Base-by-base conservation (phyloP, 2,888 invertebrate species). In the Vesta saturnalis region DNA sequence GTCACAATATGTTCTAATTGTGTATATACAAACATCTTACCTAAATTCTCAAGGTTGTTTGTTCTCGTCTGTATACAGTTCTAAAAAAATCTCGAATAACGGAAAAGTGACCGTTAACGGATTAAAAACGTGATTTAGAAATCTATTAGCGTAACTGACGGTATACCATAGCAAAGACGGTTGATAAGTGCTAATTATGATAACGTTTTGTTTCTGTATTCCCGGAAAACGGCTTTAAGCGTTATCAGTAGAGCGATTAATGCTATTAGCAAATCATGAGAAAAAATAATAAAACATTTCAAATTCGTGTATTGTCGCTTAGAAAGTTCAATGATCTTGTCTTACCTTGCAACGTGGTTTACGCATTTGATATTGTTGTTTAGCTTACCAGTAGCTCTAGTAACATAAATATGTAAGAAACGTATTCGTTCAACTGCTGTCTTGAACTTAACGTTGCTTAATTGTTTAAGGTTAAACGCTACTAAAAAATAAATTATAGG, bases 251-350 rank as follows among this genome's bases (percentile, higher is more conserved):
- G 8, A n/a, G 8, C 43, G 2, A 43, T 43, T 43, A 43, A 46
- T 19, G 18, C 47, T 57, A 56, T 62, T 62, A 54, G 62, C 47
- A 57, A 63, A 57, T 62, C 23, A 18, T 39, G 14, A 47, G 47
- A 23, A 43, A 57, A 35, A 18, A 62, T n/a, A 39, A 39, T n/a
- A 23, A 39, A 57, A 63, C 56, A 57, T 57, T 57, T 18, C 43
- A 47, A 39, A 63, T 56, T 39, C 56, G 47, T 63, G 56, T 63
- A 56, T 56, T 46, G 43, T 46, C 47, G 63, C 60, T 63, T 68
- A 68, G 64, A 66, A 57, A 72, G 72, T 72, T 72, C 72, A 72
- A 72, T 65, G 72, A 70, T 70, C 72, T 55, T 67, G 52, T 58
- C 63, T 70, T 70, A 72, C 72, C 72, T 72, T 66, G 70, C 64